A percentile compares a stretch with the other conserved stretches of the same genome.
Evolutionary conservation across 2,113 vertebrate genomes (phyloP).

Genomic region (Neomonachus schauinslandi): DNA sequence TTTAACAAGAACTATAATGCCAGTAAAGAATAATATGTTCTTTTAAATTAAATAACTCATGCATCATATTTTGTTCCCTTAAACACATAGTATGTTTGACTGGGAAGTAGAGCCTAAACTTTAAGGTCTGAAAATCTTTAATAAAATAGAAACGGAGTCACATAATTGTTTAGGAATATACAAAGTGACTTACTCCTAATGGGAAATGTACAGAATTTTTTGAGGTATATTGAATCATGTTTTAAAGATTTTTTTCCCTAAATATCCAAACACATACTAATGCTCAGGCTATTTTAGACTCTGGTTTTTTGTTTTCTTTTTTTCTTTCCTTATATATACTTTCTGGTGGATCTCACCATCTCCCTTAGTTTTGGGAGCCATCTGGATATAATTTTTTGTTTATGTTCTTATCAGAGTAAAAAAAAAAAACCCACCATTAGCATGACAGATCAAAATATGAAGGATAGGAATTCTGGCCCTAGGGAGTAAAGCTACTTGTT

Average conservation of each 20-base stretch:
- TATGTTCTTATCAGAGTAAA: neutral
- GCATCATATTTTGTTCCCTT: constrained; percentile 27
- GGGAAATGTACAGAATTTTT: neutral
- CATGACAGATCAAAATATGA: neutral
- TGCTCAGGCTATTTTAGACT: neutral
- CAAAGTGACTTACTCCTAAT: neutral
- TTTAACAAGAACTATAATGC: constrained; percentile 56
- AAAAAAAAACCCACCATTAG: neutral
- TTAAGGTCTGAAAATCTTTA: neutral
- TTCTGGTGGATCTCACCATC: neutral
- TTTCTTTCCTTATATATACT: neutral
- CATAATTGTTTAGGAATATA: neutral
- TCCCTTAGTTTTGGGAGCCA: constrained; percentile 11
- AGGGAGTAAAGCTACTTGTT: neutral
- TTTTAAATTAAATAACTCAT: constrained; percentile 55
- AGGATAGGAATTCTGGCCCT: neutral
- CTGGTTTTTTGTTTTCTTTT: neutral
- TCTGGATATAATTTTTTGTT: neutral
- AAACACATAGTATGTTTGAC: constrained; percentile 32
- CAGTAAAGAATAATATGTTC: constrained; percentile 58
- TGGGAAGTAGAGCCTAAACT: neutral
- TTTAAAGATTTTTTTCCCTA: neutral
- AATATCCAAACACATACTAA: neutral
- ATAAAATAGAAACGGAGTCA: neutral
- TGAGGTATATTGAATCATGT: neutral